Base-by-base conservation (phyloP, 2,797 vertebrate genomes). In the Geotrypetes seraphini region DNA sequence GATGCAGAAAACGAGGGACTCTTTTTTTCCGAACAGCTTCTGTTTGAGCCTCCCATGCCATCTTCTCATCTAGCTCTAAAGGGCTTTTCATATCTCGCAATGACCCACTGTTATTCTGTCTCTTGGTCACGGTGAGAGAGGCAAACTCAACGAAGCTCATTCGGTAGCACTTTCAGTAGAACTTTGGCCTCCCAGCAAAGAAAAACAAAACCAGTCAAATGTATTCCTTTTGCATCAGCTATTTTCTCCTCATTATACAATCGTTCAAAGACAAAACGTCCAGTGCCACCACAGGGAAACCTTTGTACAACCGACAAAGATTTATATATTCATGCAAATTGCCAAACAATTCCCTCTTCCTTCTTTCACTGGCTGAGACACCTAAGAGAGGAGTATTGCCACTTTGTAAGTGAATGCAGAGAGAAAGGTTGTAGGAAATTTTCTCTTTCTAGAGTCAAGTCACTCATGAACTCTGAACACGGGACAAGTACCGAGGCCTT, bases 331-430 rank as follows among this genome's bases (percentile, higher is more conserved):
- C 33, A 34, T 27, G 6, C 12, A 17, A 40, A 46, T 52, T 5
- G 15, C 28, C 38, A 3, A 1, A 9, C 0, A 0, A 2, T 8
- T 16, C 12, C 16, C 21, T 25, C 10, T 17, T 12, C 16, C 21
- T 25, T 10, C 17, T 12, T 11, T 10, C 14, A 44, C 16, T 16
- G 39, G 5, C 29, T 24, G 28, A 43, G 22, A 21, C 29, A 12
- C 8, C 8, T 19, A 21, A 31, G 9, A 16, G 22, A 22, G 5
- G 47, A 36, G 20, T 3, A 4, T 8, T 14, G 49, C 20, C n/a
- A 13, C 16, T 22, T 50, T 40, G 5, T 2, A 39, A 25, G 46
- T 8, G n/a, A n/a, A n/a, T n/a, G n/a, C n/a, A n/a, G n/a, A n/a
- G n/a, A n/a, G n/a, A n/a, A n/a, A n/a, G 28, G 1, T 17, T 42